Conservation (phyloP, 2,888 invertebrate species). For the Drosophila antonietae region DNA sequence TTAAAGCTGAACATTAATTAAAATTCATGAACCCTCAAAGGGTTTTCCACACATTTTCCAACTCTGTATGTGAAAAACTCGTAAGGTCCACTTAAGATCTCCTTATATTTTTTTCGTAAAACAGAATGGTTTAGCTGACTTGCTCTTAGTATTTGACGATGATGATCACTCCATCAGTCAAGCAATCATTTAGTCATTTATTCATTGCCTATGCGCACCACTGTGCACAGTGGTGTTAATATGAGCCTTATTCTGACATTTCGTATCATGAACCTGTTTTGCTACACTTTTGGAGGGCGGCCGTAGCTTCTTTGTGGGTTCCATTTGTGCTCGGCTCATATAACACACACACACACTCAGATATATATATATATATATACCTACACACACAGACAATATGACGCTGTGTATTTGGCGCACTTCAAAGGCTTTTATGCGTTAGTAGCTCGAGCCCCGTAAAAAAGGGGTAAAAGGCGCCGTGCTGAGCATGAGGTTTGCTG, state of each 20-base stretch:
- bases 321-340: conserved; percentile 28
- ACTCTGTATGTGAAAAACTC: neutral
- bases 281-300: conserved; percentile 26
- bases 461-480: conserved; percentile 16
- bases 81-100: no score
- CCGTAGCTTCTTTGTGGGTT: conserved; percentile 13
- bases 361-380: neutral
- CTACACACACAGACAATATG: conserved; percentile 1
- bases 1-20: no score
- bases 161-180: neutral
- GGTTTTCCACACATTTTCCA: neutral
- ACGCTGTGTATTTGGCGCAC: conserved; percentile 44
- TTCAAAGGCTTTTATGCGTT: conserved; percentile 62
- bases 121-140: no score
- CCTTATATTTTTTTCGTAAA: neutral
- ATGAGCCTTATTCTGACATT: conserved; percentile 6
- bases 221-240: conserved; percentile 52
- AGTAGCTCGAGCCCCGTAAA: conserved; percentile 24
- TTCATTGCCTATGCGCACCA: conserved; percentile 12
- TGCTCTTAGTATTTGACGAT: neutral
- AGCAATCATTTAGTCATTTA: neutral
- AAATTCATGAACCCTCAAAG: no score
- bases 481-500: neutral
- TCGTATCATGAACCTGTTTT: conserved; percentile 14
- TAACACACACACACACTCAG: conserved; percentile 8